Evolutionary conservation across 1,140 invertebrate genomes (phyloP).

Genomic region (Drosophila asahinai): DNA sequence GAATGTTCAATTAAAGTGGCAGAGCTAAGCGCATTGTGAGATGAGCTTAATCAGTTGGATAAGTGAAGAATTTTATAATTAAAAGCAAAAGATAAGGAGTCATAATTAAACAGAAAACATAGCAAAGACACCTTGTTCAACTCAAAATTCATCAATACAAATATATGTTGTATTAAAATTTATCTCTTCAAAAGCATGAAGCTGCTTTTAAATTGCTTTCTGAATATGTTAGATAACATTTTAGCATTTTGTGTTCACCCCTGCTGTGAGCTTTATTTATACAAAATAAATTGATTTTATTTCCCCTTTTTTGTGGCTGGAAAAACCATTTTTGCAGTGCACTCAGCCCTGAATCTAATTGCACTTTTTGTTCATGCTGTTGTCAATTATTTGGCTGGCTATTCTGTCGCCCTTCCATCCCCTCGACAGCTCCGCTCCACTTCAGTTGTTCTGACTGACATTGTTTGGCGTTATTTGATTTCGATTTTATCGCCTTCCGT

Average conservation of each 20-base stretch:
- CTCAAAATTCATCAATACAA: neutral
- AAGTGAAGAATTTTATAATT: neutral
- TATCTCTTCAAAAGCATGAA: neutral
- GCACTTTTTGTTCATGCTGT: constrained; percentile 59
- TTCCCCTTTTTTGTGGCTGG: neutral
- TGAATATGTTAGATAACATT: neutral
- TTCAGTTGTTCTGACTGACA: constrained; percentile 55
- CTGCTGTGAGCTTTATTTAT: neutral
- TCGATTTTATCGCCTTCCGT: constrained; percentile 64
- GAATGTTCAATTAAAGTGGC: constrained; percentile 21
- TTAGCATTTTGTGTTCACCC: neutral
- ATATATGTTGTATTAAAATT: neutral
- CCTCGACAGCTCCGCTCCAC: neutral
- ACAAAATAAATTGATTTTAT: neutral
- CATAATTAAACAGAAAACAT: neutral
- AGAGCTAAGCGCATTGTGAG: neutral
- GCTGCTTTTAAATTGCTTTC: neutral
- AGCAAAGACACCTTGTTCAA: neutral
- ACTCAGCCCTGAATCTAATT: constrained; percentile 56
- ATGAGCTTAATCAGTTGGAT: neutral
- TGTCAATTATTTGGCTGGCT: constrained; percentile 58
- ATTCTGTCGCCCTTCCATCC: neutral
- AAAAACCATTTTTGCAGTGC: constrained; percentile 10
- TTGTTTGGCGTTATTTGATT: constrained; percentile 72
- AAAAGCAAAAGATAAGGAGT: no score